Base-by-base conservation (phyloP, 30 jellyfish, hydroid and myxozoan genomes). In the Haliclystus octoradiatus region DNA sequence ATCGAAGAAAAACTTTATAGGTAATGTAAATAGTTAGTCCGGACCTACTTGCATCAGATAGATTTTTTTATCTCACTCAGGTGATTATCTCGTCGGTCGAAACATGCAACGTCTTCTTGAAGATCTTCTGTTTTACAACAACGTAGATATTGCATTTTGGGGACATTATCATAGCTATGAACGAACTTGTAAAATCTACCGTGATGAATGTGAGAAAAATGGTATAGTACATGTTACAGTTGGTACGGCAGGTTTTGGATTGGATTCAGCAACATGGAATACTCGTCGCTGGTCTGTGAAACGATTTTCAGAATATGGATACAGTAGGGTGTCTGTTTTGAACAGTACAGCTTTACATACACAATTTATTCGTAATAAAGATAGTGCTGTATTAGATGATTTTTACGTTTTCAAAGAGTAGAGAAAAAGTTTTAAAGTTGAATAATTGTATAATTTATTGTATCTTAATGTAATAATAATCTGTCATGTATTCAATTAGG, bases 81-180 rank as follows among this genome's bases (percentile, higher is more conserved):
- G 65, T 33, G 94, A 85, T 35, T 80, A 78, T 52, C 63, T 31
- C 14, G 94, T 85, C 7, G 71, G 92, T 13, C 68, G 65, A n/a
- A 71, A 69, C 63, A 85, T 85, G 96, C 96, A 78, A 46, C 84
- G 62, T 4, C 67, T 61, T 5, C 69, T 88, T 33, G 97, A 88
- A 74, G 93, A 88, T 34, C 76, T 88, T 5, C 76, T 88, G 19
- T 64, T 68, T 73, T 74, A 80, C 57, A 81, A 88, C 78, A 77
- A 71, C 49, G 97, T 88, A n/a, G 95, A 88, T 67, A 22, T 88
- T 71, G 97, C 93, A 27, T 76, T 88, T 63, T 88, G 95, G 95
- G 90, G 94, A 1, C 97, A 88, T 60, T 88, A 88, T 73, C 97
- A 88, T 35, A 26, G 92, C 46, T 88, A 88, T 62, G 97, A 88